phyloP scores from a whole-genome alignment of 2,888 invertebrate species.

The Lysandra coridon region DNA sequence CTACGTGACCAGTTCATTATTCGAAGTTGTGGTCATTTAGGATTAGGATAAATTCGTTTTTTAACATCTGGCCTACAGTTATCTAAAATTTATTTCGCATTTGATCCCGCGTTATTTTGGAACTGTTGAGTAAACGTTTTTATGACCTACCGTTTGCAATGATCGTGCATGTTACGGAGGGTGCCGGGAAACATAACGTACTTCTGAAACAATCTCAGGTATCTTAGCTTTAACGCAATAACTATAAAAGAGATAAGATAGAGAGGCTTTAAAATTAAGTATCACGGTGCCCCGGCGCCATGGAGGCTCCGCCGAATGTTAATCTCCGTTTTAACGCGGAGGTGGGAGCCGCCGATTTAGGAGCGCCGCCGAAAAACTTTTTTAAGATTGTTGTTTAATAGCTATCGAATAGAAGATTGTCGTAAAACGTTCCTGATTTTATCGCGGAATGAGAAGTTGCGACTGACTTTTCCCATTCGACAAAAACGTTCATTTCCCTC shows the following conservation, averaged over 20 bases:
- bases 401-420: slow-evolving; percentile 78
- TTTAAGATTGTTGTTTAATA: slow-evolving; percentile 76
- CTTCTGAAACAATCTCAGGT: not conserved
- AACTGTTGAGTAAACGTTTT: not conserved
- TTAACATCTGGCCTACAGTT: slow-evolving; percentile 22
- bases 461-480: slow-evolving; percentile 77
- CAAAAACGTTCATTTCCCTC: slow-evolving; percentile 77
- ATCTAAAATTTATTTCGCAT: slow-evolving; percentile 12
- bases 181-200: not conserved
- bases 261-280: slow-evolving; percentile 25
- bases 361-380: slow-evolving; percentile 49
- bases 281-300: slow-evolving; percentile 28
- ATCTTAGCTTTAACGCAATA: not conserved
- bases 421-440: slow-evolving; percentile 79
- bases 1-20: slow-evolving; percentile 80
- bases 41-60: slow-evolving; percentile 45
- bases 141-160: not conserved
- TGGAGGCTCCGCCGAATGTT: slow-evolving; percentile 33
- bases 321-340: slow-evolving; percentile 40
- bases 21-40: slow-evolving; percentile 65
- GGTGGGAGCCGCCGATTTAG: slow-evolving; percentile 40
- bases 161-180: not conserved
- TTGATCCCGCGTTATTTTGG: not conserved
- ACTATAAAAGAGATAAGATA: slow-evolving; percentile 27
- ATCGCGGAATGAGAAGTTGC: slow-evolving; percentile 78